Evolutionary conservation across 2,113 vertebrate species (phyloP).

Genomic region (Salvelinus fontinalis): DNA sequence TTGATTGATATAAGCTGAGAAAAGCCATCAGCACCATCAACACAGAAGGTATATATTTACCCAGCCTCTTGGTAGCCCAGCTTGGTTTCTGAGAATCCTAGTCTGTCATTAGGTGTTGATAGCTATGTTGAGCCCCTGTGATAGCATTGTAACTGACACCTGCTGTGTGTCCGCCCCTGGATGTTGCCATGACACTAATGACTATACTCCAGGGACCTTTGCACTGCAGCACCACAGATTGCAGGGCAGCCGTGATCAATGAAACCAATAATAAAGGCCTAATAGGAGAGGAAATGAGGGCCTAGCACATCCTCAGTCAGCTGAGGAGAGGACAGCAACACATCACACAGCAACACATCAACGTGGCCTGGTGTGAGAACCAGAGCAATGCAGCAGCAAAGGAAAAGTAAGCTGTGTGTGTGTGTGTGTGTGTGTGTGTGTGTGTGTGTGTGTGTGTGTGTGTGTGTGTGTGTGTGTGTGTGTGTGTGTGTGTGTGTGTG

Average conservation of each 20-base stretch:
- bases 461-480: background rate
- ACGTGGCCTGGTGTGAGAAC: slow-evolving; percentile 13
- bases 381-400: background rate
- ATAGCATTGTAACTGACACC: slow-evolving; percentile 16
- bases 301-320: slow-evolving; percentile 38
- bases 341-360: slow-evolving; percentile 13
- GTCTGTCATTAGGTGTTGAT: slow-evolving; percentile 22
- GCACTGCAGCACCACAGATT: slow-evolving; percentile 15
- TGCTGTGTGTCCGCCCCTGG: slow-evolving; percentile 1
- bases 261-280: slow-evolving; percentile 20
- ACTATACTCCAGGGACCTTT: slow-evolving; percentile 6
- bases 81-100: background rate
- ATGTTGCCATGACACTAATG: slow-evolving; percentile 25
- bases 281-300: slow-evolving; percentile 31
- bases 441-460: background rate
- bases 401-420: background rate
- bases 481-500: background rate
- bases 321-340: slow-evolving; percentile 17
- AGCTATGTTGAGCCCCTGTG: background rate
- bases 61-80: background rate
- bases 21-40: background rate
- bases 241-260: slow-evolving; percentile 24
- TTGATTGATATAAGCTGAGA: background rate
- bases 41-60: background rate
- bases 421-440: slow-evolving; percentile 1